Percentiles rank a stretch among this genome's conserved stretches.
phyloP scores from a whole-genome alignment of 2,113 vertebrate species.

The Atrichornis clamosus region DNA sequence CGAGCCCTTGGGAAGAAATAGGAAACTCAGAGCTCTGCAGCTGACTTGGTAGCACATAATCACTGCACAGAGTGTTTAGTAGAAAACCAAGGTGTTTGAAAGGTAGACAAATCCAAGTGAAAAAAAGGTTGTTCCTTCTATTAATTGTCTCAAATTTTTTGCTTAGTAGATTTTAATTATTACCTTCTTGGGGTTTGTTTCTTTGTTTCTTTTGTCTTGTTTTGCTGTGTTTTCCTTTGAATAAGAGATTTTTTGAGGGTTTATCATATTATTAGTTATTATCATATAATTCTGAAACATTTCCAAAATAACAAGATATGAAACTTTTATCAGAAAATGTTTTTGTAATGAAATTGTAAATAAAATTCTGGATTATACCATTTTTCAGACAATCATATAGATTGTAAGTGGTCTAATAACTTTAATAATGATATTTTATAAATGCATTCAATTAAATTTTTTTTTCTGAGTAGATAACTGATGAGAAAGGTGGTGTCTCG shows the following conservation, averaged over 20 bases:
- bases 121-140: neutral
- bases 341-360: neutral
- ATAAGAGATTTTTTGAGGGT: rapidly evolving
- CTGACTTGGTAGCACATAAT: neutral
- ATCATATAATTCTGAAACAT: neutral
- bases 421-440: neutral
- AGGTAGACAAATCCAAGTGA: neutral
- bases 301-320: neutral
- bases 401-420: neutral
- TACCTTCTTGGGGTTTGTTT: rapidly evolving
- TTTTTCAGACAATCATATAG: neutral
- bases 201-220: neutral
- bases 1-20: neutral
- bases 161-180: neutral
- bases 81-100: neutral
- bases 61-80: neutral
- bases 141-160: neutral
- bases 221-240: neutral
- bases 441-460: neutral
- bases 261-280: neutral
- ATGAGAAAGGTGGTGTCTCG: neutral
- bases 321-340: neutral
- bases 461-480: neutral
- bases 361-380: neutral
- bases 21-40: neutral